phyloP scores from a whole-genome alignment of 2,888 invertebrate genomes.

The Gryllus longicercus region DNA sequence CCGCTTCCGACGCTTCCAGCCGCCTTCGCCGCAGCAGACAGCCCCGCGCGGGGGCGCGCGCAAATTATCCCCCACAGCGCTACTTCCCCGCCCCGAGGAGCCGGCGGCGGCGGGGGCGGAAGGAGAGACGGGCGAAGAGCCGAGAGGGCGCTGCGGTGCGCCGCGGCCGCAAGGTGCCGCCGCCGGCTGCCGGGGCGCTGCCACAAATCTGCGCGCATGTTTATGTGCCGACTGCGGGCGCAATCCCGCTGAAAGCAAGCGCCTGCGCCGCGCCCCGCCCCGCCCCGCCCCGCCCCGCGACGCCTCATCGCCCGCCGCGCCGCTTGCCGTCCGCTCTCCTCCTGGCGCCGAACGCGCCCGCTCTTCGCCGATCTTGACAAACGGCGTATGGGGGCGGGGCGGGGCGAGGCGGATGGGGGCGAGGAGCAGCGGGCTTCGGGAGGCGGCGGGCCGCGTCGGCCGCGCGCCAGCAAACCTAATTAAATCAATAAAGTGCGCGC shows the following conservation, averaged over 20 bases:
- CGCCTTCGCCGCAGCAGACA: not conserved
- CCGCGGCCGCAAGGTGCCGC: not conserved
- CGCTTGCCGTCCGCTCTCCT: not conserved
- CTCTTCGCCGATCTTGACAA: not conserved
- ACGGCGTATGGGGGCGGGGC: not conserved
- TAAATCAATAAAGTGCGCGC: constrained; percentile 11
- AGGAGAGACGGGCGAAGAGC: not conserved
- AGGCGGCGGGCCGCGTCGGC: not conserved
- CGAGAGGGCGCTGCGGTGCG: not conserved
- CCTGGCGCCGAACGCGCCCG: not conserved
- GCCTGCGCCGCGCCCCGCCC: not conserved
- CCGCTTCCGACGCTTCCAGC: not conserved
- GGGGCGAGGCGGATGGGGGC: not conserved
- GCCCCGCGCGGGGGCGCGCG: not conserved
- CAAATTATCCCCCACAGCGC: not conserved
- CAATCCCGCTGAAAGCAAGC: not conserved
- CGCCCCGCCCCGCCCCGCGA: not conserved
- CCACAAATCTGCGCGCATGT: not conserved
- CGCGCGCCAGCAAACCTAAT: constrained; percentile 3
- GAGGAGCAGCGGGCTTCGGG: not conserved
- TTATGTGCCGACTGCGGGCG: not conserved
- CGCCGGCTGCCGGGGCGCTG: not conserved
- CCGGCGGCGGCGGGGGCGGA: not conserved
- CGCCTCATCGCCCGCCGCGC: not conserved
- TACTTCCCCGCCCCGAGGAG: not conserved